phyloP scores from a whole-genome alignment of 2,797 vertebrate genomes.

The Pipistrellus pygmaeus region DNA sequence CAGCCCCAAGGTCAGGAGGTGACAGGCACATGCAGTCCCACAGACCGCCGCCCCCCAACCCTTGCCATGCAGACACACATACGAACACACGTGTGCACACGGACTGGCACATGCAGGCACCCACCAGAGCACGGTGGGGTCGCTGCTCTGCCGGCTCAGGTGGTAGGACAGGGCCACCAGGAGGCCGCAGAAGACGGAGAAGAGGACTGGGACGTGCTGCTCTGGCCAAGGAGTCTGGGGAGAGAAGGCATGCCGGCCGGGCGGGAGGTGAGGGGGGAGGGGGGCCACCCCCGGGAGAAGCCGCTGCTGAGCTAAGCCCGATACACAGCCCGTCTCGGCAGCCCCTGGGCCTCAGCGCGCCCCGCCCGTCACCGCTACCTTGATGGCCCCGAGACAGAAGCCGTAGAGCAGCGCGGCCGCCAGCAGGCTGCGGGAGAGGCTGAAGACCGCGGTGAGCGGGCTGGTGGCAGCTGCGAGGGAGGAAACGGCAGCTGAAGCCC shows the following conservation, averaged over 20 bases:
- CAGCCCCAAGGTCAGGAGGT: background rate
- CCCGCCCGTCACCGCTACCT: conserved; percentile 81
- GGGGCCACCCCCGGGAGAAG: background rate
- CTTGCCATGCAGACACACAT: background rate
- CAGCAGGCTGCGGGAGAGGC: conserved; percentile 92
- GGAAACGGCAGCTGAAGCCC: background rate
- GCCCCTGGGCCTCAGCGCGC: background rate
- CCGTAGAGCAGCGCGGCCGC: conserved; percentile 93
- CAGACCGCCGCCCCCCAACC: too few relatives aligned
- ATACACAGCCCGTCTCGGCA: background rate
- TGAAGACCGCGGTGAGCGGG: conserved; percentile 93
- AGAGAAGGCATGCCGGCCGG: conserved; percentile 51
- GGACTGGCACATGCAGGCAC: conserved; percentile 72
- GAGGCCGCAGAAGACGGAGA: conserved; percentile 95
- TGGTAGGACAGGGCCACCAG: conserved; percentile 95
- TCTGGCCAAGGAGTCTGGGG: conserved; percentile 93
- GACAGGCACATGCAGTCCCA: background rate
- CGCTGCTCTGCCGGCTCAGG: conserved; percentile 95
- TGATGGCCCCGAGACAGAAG: conserved; percentile 94
- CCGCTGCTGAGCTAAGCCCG: background rate
- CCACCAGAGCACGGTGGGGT: conserved; percentile 94
- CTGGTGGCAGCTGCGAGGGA: conserved; percentile 92
- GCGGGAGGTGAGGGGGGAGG: background rate
- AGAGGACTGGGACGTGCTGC: conserved; percentile 95
- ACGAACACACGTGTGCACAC: background rate